Conservation (phyloP, 2,113 vertebrate genomes). For the Oreamnos americanus region DNA sequence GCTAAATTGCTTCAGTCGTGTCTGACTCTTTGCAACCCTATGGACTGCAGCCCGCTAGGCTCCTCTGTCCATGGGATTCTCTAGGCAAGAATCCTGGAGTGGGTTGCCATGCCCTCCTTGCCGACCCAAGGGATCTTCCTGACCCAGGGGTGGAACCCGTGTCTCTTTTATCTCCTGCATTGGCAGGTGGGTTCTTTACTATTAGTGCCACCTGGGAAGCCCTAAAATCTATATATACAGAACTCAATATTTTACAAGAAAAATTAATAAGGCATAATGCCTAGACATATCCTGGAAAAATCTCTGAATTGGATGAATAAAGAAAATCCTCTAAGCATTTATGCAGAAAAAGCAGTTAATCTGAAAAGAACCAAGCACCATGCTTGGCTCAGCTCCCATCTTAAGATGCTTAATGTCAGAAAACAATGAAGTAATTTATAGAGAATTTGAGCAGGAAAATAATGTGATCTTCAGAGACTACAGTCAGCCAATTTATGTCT, state of each 20-base stretch:
- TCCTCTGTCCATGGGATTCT: not conserved
- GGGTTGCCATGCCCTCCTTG: not conserved
- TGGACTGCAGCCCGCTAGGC: not conserved
- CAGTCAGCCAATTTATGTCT: not conserved
- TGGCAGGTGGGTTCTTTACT: not conserved
- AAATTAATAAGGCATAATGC: not conserved
- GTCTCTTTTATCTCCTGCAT: not conserved
- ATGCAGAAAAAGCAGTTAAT: not conserved
- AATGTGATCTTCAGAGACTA: not conserved
- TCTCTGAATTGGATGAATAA: not conserved
- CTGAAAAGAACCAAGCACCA: not conserved
- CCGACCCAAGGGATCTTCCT: not conserved
- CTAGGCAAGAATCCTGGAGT: not conserved
- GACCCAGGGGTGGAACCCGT: fast-evolving
- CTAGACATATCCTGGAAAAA: not conserved
- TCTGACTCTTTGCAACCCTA: not conserved
- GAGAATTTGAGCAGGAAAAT: not conserved
- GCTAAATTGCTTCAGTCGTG: not conserved
- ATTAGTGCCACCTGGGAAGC: not conserved
- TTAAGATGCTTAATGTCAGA: not conserved
- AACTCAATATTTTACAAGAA: not conserved
- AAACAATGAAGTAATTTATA: not conserved
- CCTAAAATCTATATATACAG: not conserved
- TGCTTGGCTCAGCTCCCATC: not conserved
- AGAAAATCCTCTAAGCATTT: not conserved